Base-by-base conservation (phyloP, 2,113 vertebrate genomes). In the Epinephelus lanceolatus region DNA sequence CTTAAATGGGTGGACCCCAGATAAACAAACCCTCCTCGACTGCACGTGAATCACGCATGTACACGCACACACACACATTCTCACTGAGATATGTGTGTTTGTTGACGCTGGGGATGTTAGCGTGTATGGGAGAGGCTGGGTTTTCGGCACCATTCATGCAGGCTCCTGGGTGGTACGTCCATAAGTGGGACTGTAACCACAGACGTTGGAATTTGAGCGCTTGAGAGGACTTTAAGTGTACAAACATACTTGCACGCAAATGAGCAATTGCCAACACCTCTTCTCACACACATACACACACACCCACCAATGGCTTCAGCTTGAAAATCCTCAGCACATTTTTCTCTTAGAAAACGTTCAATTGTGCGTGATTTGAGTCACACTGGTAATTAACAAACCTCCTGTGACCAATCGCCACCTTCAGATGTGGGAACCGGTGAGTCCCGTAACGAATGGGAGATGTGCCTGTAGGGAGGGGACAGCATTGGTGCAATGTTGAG, bases 11-110 rank as follows among this genome's bases (percentile, higher is more conserved):
- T 67, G 60, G 75, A 88, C 82, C 68, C 80, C 76, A 72, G 67
- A 90, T 88, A 94, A 95, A 94, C 87, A 91, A 83, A 87, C 76
- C 21, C 59, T 40, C 76, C 74, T 65, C 0, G 2, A 61, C 72
- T 77, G 33, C 52, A 60, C 13, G 63, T 30, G 78, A 90, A 84
- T 83, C 40, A 88, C 84, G 88, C n/a, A 6, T 55, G 84, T 66
- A 90, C 25, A 55, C 61, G 42, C 45, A 73, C 60, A 76, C 52
- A 76, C 52, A 33, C 61, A 40, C 67, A 61, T 18, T 51, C 27
- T 30, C 37, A 55, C 47, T 27, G 23, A 27, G 19, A 55, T 37
- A 55, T 76, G 65, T 87, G 61, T 86, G 90, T 92, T 86, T 93
- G 86, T 91, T 92, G 89, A 92, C n/a, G 57, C 89, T 87, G 67